Percentiles rank a stretch among this genome's conserved stretches.
Evolutionary conservation across 2,113 vertebrate genomes (phyloP).

Genomic region (Cathartes aura): DNA sequence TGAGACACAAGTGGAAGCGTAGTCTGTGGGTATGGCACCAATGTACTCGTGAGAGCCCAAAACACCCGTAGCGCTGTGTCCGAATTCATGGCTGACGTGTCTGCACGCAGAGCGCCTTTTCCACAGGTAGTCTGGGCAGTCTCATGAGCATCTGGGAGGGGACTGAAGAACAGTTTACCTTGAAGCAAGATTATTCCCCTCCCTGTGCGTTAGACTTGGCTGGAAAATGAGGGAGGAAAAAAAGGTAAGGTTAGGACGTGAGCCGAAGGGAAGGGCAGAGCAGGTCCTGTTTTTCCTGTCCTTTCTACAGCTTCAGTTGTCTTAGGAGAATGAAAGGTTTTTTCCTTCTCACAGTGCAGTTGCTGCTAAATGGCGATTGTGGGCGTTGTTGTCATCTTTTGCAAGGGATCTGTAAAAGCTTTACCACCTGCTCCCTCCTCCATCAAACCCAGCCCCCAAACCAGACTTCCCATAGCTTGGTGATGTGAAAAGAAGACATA

Average conservation of each 20-base stretch:
- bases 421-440: background rate
- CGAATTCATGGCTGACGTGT: rapidly evolving
- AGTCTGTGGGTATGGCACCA: rapidly evolving
- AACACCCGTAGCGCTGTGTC: rapidly evolving
- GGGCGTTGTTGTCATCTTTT: rapidly evolving
- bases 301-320: background rate
- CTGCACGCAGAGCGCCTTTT: background rate
- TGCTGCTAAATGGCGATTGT: background rate
- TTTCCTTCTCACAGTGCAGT: background rate
- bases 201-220: background rate
- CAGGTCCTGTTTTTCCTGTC: background rate
- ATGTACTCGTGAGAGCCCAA: rapidly evolving
- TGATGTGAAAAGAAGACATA: background rate
- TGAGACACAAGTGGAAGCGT: background rate
- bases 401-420: background rate
- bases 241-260: background rate
- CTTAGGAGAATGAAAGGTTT: background rate
- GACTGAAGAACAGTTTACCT: background rate
- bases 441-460: background rate
- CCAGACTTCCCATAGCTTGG: background rate
- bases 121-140: background rate
- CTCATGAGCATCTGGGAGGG: background rate
- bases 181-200: background rate
- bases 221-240: background rate
- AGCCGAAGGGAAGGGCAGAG: background rate